A percentile compares a stretch with the other conserved stretches of the same genome.
Conservation (phyloP, 1,140 invertebrate genomes). For the Potamilus streckersoni region DNA sequence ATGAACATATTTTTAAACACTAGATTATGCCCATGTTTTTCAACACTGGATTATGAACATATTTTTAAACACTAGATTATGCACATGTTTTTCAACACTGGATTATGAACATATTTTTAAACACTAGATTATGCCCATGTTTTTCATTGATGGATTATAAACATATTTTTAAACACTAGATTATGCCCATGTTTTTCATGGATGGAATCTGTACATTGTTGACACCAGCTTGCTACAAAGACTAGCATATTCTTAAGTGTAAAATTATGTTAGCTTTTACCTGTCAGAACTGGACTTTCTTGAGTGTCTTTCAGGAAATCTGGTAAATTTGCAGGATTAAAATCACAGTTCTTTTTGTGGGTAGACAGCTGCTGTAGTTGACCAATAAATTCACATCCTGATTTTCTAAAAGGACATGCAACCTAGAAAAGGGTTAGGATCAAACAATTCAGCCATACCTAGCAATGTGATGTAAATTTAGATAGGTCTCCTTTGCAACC, state of each 20-base stretch:
- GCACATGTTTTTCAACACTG: not conserved
- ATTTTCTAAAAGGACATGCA: constrained; percentile 44
- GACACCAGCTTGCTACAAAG: not conserved
- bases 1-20: not conserved
- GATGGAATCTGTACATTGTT: no score
- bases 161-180: not conserved
- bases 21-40: not conserved
- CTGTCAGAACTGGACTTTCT: no score
- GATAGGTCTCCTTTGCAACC: no score
- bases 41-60: not conserved
- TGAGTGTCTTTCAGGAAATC: constrained; percentile 41
- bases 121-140: not conserved
- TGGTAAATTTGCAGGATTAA: constrained; percentile 51
- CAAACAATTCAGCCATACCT: not conserved
- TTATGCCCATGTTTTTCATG: no score
- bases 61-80: not conserved
- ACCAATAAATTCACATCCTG: constrained; percentile 47
- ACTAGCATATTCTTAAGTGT: not conserved
- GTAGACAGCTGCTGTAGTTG: constrained; percentile 38
- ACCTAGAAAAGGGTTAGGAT: constrained; percentile 35
- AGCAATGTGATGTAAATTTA: no score
- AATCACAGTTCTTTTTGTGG: constrained; percentile 50
- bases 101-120: not conserved
- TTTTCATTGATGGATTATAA: not conserved
- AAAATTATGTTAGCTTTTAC: no score